Percentiles rank a stretch among this genome's conserved stretches.
Conservation (phyloP, 2,888 invertebrate species). For the Cheilosia impressa region DNA sequence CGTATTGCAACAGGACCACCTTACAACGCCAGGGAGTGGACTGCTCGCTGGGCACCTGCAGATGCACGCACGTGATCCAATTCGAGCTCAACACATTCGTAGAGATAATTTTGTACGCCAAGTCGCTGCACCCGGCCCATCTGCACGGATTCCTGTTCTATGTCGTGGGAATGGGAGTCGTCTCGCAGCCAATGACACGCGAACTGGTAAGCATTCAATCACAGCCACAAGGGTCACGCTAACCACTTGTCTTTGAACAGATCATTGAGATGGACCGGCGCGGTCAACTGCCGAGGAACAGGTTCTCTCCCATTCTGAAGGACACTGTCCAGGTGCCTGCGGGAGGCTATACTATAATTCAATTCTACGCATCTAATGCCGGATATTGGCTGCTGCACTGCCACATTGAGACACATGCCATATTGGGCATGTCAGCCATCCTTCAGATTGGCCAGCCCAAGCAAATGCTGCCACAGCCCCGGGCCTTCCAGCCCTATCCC, state of each 20-base stretch:
- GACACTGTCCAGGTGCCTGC: conserved; percentile 80
- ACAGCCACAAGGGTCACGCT: not conserved
- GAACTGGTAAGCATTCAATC: conserved; percentile 19
- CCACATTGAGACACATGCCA: conserved; percentile 79
- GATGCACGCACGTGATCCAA: conserved; percentile 81
- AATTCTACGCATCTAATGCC: conserved; percentile 81
- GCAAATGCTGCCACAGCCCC: conserved; percentile 78
- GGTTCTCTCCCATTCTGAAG: conserved; percentile 79
- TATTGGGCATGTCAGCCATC: conserved; percentile 80
- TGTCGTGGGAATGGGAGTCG: conserved; percentile 81
- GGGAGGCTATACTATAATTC: conserved; percentile 80
- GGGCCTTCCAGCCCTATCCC: conserved; percentile 17
- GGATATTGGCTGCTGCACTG: conserved; percentile 81
- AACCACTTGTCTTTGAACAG: conserved; percentile 62
- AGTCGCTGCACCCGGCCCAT: conserved; percentile 80
- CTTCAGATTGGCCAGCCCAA: conserved; percentile 80
- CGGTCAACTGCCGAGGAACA: conserved; percentile 77
- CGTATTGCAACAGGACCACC: conserved; percentile 80
- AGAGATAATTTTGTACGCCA: conserved; percentile 80
- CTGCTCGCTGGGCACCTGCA: conserved; percentile 79
- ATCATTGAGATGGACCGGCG: conserved; percentile 79
- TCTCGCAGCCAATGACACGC: conserved; percentile 9
- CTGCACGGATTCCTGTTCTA: conserved; percentile 81
- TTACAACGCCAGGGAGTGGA: conserved; percentile 78
- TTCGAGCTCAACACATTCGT: conserved; percentile 80